These are phyloP conservation scores for Adrianichthys oophorus DNA, from an alignment of 2,797 vertebrate species.

Conservation along the genomic window DNA sequence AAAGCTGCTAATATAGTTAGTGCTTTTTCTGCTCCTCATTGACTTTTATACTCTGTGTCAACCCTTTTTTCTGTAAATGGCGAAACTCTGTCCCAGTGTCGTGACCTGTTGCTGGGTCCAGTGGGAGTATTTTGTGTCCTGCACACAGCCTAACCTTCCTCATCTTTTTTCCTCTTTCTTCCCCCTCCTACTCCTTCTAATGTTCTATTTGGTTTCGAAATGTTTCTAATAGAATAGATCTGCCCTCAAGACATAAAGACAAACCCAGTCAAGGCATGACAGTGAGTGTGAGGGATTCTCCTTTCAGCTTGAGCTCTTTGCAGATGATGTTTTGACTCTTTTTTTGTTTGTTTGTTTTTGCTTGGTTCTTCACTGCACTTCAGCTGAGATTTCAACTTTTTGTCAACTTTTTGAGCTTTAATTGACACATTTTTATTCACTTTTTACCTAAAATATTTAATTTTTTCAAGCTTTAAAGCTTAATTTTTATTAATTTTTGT, in stretches of 20 bases:
- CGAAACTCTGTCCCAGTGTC: slow-evolving; percentile 63
- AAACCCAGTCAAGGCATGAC: slow-evolving; percentile 30
- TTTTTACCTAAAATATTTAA: too few relatives aligned
- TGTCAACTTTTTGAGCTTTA: not conserved
- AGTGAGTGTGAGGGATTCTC: slow-evolving; percentile 19
- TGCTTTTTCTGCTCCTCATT: slow-evolving; percentile 28
- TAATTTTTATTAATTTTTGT: too few relatives aligned
- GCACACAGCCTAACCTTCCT: slow-evolving; percentile 47
- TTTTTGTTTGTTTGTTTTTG: slow-evolving; percentile 24
- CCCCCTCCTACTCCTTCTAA: slow-evolving; percentile 13
- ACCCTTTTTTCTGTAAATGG: slow-evolving; percentile 64
- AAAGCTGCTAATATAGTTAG: slow-evolving; percentile 45
- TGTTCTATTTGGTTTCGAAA: slow-evolving; percentile 36
- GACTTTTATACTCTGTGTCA: slow-evolving; percentile 43
- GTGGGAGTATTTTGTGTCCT: slow-evolving; percentile 74
- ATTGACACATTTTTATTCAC: too few relatives aligned
- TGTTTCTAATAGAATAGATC: slow-evolving; percentile 47
- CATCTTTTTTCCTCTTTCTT: slow-evolving; percentile 35
- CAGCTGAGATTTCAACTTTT: not conserved
- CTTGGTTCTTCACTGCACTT: slow-evolving; percentile 2
- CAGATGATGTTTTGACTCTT: slow-evolving; percentile 23
- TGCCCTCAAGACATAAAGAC: slow-evolving; percentile 54
- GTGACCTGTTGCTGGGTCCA: slow-evolving; percentile 65
- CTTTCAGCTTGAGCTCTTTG: slow-evolving; percentile 15
- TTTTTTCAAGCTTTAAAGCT: too few relatives aligned